Evolutionary conservation across 2,797 vertebrate genomes (phyloP), one percentile per base, ranked within the genome.

Genomic region (Sebastiscus tertius): DNA sequence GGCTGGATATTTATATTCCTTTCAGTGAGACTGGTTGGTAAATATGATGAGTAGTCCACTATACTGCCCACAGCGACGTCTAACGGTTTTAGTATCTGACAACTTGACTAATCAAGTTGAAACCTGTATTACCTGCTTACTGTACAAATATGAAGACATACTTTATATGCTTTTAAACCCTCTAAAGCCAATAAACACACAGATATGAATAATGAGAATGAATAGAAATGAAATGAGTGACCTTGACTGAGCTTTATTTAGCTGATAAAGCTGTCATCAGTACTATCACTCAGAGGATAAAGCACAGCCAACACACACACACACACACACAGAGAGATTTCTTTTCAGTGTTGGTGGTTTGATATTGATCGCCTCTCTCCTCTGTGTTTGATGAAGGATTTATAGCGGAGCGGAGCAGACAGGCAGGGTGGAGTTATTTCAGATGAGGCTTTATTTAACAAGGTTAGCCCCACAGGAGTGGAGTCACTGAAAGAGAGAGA

Each of bases 361-460:
- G 70, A 75, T 88, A 92, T 92, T 1, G 92, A 92, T 92, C 80
- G 68, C 1, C 60, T 42, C n/a, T 52, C 82, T 76, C 29, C 76
- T 79, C 78, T 34, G 52, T 89, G 83, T 89, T 85, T 92, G 89
- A 90, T 85, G 87, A 80, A 87, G 87, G 89, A 83, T 90, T 92
- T 87, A 86, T 80, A 26, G 69, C 22, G 1, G 59, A 74, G 86
- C 71, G 6, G 68, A n/a, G 77, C 73, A 74, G 85, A 88, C 84
- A 34, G 76, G 66, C 82, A 69, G 82, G 87, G 87, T 85, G 86
- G 70, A 89, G 79, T 87, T 84, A 85, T 92, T 87, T 88, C 46
- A 81, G 87, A 91, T 80, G 75, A 84, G 84, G 88, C 88, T 88
- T 89, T 88, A 91, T 91, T 92, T 90, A 92, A 90, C 82, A 66